Conservation (phyloP, 1,140 invertebrate species). For the Fopius arisanus region DNA sequence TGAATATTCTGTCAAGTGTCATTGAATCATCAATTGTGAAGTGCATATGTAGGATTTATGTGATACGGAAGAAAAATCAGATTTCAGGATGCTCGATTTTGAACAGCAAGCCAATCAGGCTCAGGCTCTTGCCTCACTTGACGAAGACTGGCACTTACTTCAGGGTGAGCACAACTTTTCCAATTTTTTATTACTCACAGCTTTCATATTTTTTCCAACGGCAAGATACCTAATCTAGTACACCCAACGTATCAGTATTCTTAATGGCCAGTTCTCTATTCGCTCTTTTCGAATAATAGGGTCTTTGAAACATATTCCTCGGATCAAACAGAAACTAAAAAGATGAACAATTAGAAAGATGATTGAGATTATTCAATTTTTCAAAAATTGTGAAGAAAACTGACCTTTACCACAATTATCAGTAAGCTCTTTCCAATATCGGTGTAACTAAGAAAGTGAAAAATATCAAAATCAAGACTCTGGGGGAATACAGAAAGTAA, state of each 20-base stretch:
- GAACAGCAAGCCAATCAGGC: conserved; percentile 54
- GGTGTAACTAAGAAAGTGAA: no score
- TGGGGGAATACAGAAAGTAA: no score
- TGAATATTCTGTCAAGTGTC: not conserved
- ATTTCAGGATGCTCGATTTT: conserved; percentile 39
- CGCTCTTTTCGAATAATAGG: not conserved
- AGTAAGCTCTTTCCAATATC: no score
- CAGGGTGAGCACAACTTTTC: conserved; percentile 54
- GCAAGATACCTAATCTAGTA: not conserved
- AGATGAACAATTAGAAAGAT: no score
- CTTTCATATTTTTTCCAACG: not conserved
- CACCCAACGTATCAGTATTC: not conserved
- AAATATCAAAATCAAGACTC: no score
- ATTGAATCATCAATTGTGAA: not conserved
- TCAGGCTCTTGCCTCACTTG: conserved; percentile 47
- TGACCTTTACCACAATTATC: no score
- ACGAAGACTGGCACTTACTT: conserved; percentile 55
- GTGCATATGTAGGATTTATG: not conserved
- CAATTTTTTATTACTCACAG: conserved; percentile 34
- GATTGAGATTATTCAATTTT: no score
- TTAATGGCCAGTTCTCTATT: not conserved
- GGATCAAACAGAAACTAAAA: no score
- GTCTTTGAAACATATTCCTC: no score
- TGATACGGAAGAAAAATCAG: not conserved
- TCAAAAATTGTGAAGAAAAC: no score